A percentile compares a stretch with the other conserved stretches of the same genome.
These are phyloP conservation scores for Isotomurus palustris DNA, from an alignment of 2,888 invertebrate genomes.

Conservation along the genomic window DNA sequence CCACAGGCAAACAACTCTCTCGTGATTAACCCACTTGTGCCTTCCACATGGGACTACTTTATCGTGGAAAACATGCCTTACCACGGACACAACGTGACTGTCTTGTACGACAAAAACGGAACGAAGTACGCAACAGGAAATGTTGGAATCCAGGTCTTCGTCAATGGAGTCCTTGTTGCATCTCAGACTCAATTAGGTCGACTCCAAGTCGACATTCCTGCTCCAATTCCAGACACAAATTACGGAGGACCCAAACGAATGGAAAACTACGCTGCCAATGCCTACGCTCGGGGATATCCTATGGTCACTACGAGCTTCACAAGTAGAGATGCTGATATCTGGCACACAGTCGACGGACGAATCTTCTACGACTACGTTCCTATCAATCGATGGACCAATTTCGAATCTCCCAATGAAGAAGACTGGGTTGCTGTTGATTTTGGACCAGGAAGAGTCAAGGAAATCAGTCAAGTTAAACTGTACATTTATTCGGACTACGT, in stretches of 20 bases:
- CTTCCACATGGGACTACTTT: constrained; percentile 31
- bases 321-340: constrained; percentile 28
- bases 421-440: constrained; percentile 37
- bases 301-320: constrained; percentile 32
- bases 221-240: constrained; percentile 11
- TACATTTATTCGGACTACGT: constrained; percentile 34
- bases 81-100: constrained; percentile 41
- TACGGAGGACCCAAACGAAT: constrained; percentile 20
- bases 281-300: constrained; percentile 33
- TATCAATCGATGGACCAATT: constrained; percentile 42
- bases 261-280: constrained; percentile 42
- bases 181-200: constrained; percentile 20
- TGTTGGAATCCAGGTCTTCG: constrained; percentile 32
- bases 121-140: constrained; percentile 27
- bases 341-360: constrained; percentile 41
- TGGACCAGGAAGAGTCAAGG: constrained; percentile 30
- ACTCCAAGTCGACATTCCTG: constrained; percentile 26
- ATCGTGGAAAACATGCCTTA: constrained; percentile 37
- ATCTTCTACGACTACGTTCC: constrained; percentile 40
- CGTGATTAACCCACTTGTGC: constrained; percentile 32
- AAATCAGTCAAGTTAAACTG: constrained; percentile 21
- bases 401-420: constrained; percentile 11
- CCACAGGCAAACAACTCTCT: constrained; percentile 31
- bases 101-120: constrained; percentile 38
- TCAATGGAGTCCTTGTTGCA: constrained; percentile 25